These are phyloP conservation scores for Tapirus indicus DNA, from an alignment of 2,797 vertebrate genomes.

Conservation along the genomic window DNA sequence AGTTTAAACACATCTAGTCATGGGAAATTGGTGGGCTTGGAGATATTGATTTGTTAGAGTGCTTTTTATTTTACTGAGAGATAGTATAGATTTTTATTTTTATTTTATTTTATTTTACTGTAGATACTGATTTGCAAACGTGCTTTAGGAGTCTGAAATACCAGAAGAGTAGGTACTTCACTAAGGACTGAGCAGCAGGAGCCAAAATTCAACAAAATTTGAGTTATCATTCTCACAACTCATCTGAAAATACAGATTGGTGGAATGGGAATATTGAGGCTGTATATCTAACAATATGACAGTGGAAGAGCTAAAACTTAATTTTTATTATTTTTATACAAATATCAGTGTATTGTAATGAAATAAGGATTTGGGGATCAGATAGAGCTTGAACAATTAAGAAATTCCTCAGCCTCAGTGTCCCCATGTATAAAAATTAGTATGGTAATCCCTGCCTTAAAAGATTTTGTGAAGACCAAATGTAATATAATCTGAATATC, in stretches of 20 bases:
- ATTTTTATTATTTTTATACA: not conserved
- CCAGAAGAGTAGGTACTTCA: not conserved
- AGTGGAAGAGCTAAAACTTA: not conserved
- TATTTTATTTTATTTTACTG: too few species aligned
- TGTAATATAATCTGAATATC: not conserved
- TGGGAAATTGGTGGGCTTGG: not conserved
- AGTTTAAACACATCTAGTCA: not conserved
- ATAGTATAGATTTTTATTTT: not conserved
- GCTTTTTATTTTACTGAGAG: not conserved
- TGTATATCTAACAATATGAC: not conserved
- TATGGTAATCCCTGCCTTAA: not conserved
- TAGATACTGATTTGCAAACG: not conserved
- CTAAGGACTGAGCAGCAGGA: not conserved
- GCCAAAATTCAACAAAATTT: not conserved
- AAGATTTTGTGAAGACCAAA: not conserved
- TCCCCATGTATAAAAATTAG: not conserved
- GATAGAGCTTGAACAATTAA: not conserved
- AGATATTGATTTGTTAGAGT: not conserved
- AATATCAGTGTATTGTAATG: not conserved
- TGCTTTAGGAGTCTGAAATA: not conserved
- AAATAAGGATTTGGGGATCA: not conserved
- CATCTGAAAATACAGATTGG: not conserved
- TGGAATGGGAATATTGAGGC: not conserved
- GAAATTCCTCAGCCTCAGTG: not conserved
- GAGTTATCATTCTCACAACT: not conserved